Evolutionary conservation across 1,140 invertebrate species (phyloP).

Genomic region (Drosophila eugracilis): DNA sequence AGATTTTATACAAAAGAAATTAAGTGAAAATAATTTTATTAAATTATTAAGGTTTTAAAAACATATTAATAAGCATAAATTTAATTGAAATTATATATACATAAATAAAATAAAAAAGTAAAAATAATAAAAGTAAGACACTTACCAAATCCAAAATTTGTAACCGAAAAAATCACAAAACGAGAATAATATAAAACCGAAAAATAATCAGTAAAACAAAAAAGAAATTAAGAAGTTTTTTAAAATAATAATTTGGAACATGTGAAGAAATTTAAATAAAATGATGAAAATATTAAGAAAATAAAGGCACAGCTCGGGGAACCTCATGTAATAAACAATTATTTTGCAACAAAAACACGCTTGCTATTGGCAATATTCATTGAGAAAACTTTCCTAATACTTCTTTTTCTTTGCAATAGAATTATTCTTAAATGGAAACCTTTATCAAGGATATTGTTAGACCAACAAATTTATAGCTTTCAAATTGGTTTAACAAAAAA

Average conservation of each 20-base stretch:
- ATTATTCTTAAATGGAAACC: conserved; percentile 45
- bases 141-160: conserved; percentile 19
- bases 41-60: too few relatives aligned
- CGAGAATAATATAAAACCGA: background rate
- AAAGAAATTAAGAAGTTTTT: conserved; percentile 15
- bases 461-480: conserved; percentile 82
- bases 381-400: conserved; percentile 61
- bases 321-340: conserved; percentile 36
- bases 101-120: background rate
- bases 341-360: conserved; percentile 70
- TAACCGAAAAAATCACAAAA: conserved; percentile 6
- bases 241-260: background rate
- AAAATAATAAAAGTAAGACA: conserved; percentile 15
- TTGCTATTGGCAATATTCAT: conserved; percentile 78
- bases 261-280: conserved; percentile 1
- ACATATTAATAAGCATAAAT: background rate
- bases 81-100: background rate
- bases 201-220: background rate
- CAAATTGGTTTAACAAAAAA: conserved; percentile 65
- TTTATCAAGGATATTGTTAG: conserved; percentile 76
- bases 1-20: background rate
- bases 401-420: conserved; percentile 3
- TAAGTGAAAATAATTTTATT: background rate
- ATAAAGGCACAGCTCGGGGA: conserved; percentile 8
- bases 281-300: conserved; percentile 4